Percentiles rank a stretch among this genome's conserved stretches.
These are phyloP conservation scores for Bos javanicus DNA, from an alignment of 2,113 vertebrate genomes.

Conservation along the genomic window DNA sequence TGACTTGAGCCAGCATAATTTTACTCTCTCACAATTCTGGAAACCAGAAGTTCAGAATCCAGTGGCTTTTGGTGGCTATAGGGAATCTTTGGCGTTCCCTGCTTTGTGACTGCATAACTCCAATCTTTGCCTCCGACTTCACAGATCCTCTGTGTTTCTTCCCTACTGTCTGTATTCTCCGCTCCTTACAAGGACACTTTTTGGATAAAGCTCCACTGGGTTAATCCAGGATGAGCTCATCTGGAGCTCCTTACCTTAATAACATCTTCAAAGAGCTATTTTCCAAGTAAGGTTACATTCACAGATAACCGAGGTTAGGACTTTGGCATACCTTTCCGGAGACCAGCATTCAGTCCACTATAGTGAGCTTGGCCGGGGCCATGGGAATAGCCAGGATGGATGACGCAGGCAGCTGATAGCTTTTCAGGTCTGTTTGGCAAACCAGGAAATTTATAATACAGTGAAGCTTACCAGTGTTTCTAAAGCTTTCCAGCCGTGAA, in stretches of 20 bases:
- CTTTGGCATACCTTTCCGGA: background rate
- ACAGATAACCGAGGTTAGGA: background rate
- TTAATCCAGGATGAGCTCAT: background rate
- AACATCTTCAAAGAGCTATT: background rate
- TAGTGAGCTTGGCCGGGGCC: background rate
- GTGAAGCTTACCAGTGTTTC: background rate
- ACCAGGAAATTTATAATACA: background rate
- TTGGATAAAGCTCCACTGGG: background rate
- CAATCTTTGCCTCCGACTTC: background rate
- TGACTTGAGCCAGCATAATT: background rate
- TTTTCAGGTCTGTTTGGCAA: background rate
- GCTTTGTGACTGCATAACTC: background rate
- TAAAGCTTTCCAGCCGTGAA: background rate
- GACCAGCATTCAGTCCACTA: background rate
- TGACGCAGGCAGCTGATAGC: background rate
- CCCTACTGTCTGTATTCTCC: background rate
- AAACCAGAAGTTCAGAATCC: background rate
- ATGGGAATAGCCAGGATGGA: background rate
- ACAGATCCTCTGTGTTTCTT: background rate
- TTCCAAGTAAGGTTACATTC: background rate
- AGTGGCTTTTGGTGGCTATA: background rate
- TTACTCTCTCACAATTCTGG: background rate
- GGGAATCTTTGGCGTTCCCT: background rate
- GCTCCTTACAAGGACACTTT: background rate
- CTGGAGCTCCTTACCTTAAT: background rate